A percentile compares a stretch with the other conserved stretches of the same genome.
These are phyloP conservation scores for Pimephales promelas DNA, from an alignment of 2,113 vertebrate species.

Conservation along the genomic window DNA sequence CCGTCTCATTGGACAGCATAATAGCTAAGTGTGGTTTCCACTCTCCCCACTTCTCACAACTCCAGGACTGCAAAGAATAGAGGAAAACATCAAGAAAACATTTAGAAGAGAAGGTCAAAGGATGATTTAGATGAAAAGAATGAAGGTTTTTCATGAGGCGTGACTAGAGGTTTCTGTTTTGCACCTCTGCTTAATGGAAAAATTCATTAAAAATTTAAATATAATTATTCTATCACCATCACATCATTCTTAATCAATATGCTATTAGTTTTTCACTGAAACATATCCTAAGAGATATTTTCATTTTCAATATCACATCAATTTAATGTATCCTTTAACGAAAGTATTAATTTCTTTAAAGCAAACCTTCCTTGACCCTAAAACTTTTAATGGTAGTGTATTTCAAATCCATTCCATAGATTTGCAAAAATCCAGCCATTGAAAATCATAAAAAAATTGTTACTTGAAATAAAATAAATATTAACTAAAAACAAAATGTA, in stretches of 20 bases:
- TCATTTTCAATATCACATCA: too few species aligned
- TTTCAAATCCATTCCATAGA: not conserved
- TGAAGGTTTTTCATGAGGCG: not conserved
- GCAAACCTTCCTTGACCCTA: too few species aligned
- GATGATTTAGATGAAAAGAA: not conserved
- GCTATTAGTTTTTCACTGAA: too few species aligned
- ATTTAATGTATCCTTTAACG: too few species aligned
- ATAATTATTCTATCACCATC: too few species aligned
- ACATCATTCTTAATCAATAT: too few species aligned
- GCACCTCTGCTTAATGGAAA: not conserved
- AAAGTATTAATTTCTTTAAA: too few species aligned
- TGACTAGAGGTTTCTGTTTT: not conserved
- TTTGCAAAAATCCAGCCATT: not conserved
- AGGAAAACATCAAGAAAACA: not conserved
- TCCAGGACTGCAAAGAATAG: slow-evolving; percentile 75
- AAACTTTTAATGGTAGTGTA: too few species aligned
- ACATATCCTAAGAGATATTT: too few species aligned
- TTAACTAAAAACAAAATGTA: not conserved
- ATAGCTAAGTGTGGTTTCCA: slow-evolving; percentile 91
- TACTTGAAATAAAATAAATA: not conserved
- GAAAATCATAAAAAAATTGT: not conserved
- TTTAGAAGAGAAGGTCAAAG: not conserved
- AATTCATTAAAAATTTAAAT: not conserved
- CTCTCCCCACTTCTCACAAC: slow-evolving; percentile 84
- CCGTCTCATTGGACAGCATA: slow-evolving; percentile 85